Base-by-base conservation (phyloP, 2,113 vertebrate genomes). In the Ochotona curzoniae region DNA sequence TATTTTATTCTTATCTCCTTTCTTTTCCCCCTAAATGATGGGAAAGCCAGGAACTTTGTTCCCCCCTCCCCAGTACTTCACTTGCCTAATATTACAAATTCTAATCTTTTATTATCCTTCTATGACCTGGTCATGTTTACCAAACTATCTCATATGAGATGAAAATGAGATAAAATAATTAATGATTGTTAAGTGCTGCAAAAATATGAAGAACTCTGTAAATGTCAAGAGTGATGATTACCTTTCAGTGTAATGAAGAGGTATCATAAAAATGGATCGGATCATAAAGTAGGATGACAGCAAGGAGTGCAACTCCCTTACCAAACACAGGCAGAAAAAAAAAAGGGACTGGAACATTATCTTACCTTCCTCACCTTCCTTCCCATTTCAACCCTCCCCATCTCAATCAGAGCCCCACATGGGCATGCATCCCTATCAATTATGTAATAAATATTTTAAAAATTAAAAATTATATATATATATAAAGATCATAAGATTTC, bases 131-230 rank as follows among this genome's bases (percentile, higher is more conserved):
- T 20, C 30, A 54, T 74, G 38, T 35, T 89, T 70, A 83, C 13
- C 71, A 84, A 84, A 15, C 71, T 93, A 92, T 86, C 26, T 28
- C 49, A 76, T 57, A 69, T 95, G 51, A 95, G 75, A 93, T 75
- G 28, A 32, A 88, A 87, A 80, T 4, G n/a, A 94, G 64, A 88
- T 93, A 93, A 94, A 86, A 20, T 83, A 92, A 90, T 95, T 92
- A 96, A 89, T 93, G 83, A 94, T 87, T 92, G 51, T 38, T 78
- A 93, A 92, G 76, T 73, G 51, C 71, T 94, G 94, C 80, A 76
- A 93, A 94, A 94, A 63, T 81, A 83, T 63, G 89, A 94, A 96
- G 83, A 69, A 83, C 47, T 74, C n/a, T 83, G n/a, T 83, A 93
- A 95, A 90, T 83, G 70, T 66, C 79, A 95, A 81, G 60, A 54